Base-by-base conservation (phyloP, 2,888 invertebrate genomes). In the Leptogaster cylindrica region DNA sequence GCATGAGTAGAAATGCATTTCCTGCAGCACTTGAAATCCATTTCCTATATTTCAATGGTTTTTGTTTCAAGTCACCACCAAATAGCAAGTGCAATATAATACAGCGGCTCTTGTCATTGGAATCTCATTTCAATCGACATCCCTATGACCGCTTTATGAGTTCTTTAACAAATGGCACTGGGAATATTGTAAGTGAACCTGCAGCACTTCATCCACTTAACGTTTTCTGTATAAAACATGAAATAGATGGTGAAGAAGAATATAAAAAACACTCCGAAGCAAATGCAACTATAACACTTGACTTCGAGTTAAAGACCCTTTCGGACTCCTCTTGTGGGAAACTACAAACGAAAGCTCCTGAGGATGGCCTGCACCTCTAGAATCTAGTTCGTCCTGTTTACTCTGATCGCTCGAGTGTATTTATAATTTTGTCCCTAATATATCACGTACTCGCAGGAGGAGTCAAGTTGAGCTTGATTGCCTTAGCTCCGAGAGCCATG, bases 11-110 rank as follows among this genome's bases (percentile, higher is more conserved):
- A 61, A 61, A 61, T 61, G 61, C 61, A 61, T 61, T 61, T 61
- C 61, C 61, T 44, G 44, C 20, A 58, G 58, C 61, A 61, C 61
- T 61, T 61, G 44, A 61, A 61, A 61, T 16, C 61, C 61, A 61
- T 61, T 61, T 61, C 61, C 61, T 41, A 61, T 61, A 44, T 28
- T 61, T 44, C 44, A 14, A 28, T 44, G 44, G 28, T 12, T 61
- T 61, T 61, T 61, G 25, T 61, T 61, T 61, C 16, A 44, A 61
- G 61, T 44, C 28, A 18, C 41, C n/a, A 28, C 44, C n/a, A 27
- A 7, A 27, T 2, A 2, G n/a, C 44, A n/a, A 61, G 36, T 12
- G 27, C 28, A 18, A 16, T 28, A 41, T 27, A 14, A 61, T 28
- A 23, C 41, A 58, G 58, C 16, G 41, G 58, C 23, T 28, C 28